Base-by-base conservation (phyloP, 2,888 invertebrate species). In the Adineta ricciae region DNA sequence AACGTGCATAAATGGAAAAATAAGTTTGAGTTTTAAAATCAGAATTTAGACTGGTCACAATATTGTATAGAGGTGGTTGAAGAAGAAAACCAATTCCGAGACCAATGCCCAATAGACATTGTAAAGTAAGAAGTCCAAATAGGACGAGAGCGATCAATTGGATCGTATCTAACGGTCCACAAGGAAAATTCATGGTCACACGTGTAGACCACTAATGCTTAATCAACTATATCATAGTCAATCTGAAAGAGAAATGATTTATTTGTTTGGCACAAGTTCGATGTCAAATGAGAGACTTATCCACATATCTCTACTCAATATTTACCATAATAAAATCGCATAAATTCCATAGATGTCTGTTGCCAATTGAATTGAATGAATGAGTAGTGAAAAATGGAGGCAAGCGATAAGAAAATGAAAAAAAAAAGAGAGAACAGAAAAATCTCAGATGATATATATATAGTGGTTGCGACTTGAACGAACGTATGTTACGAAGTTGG, bases 1-100 rank as follows among this genome's bases (percentile, higher is more conserved):
- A 24, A 78, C 78, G 41, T 78, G 78, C 78, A 78, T 78, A 78
- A 41, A 78, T 41, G 24, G 78, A 78, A 41, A 78, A 78, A n/a
- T 78, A 78, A 5, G 78, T 3, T 41, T 78, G 78, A 41, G 21
- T 78, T 14, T 8, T 21, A 41, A 78, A 78, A 38, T 38, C 78
- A 24, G 38, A n/a, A 78, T 78, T 78, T 3, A 78, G 41, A 21
- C n/a, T 9, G 41, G 41, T n/a, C 11, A 78, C 14, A n/a, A 24
- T 78, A 41, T n/a, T 41, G n/a, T 78, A 78, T n/a, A 78, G 41
- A 1, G 78, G 78, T 78, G 78, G 38, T 41, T 78, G 78, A 41
- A 78, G 14, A 41, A 78, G 41, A 78, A 41, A 78, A 2, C 78
- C 78, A 41, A 78, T 78, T 2, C 78, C 78, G 8, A 78, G n/a